Conservation (phyloP, 1,140 invertebrate species). For the Reticulitermes speratus region DNA sequence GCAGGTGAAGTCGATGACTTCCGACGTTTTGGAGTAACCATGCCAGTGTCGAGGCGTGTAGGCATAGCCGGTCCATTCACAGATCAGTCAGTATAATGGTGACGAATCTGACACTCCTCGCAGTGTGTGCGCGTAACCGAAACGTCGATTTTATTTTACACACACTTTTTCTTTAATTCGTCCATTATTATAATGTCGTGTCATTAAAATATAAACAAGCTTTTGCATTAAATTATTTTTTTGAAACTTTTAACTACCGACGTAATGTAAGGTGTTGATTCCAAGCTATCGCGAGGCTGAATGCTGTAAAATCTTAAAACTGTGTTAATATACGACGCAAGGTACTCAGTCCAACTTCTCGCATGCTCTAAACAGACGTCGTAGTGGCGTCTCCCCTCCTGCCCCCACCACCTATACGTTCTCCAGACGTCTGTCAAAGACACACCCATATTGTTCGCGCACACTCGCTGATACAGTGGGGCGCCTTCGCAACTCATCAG, state of each 20-base stretch:
- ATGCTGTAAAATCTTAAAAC: neutral
- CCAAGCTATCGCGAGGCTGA: too few relatives aligned
- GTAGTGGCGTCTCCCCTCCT: neutral
- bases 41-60: neutral
- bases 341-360: neutral
- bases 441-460: neutral
- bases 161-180: neutral
- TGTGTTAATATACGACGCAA: neutral
- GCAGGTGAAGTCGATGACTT: neutral
- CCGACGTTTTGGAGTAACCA: neutral
- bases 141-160: neutral
- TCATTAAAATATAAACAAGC: neutral
- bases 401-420: neutral
- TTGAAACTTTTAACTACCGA: too few relatives aligned
- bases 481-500: too few relatives aligned
- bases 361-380: conserved; percentile 4
- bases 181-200: neutral
- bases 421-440: neutral
- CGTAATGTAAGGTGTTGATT: too few relatives aligned
- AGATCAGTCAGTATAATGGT: neutral
- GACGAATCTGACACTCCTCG: neutral
- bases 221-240: neutral
- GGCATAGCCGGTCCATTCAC: neutral
- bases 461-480: neutral
- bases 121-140: neutral